Evolutionary conservation across 2,888 invertebrate genomes (phyloP).

Genomic region (Cataglyphis rosenhaueri): DNA sequence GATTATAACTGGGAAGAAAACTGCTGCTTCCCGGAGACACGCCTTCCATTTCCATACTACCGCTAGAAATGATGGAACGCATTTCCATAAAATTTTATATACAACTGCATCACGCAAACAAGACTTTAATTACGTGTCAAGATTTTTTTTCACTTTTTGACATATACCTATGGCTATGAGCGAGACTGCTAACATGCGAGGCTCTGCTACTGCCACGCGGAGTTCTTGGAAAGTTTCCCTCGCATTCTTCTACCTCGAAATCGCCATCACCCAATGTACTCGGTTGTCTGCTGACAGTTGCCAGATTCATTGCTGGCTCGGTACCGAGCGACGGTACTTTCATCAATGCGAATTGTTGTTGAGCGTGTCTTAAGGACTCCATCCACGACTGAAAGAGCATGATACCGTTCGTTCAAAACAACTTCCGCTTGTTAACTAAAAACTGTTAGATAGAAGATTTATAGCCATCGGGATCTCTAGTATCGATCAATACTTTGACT

Average conservation of each 20-base stretch:
- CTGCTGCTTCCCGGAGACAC: conserved; percentile 84
- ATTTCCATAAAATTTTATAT: neutral
- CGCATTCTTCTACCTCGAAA: conserved; percentile 82
- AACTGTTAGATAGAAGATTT: neutral
- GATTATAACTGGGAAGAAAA: conserved; percentile 82
- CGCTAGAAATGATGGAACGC: conserved; percentile 69
- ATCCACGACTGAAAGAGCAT: conserved; percentile 81
- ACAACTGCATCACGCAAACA: neutral
- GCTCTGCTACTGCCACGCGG: conserved; percentile 87
- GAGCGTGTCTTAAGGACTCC: conserved; percentile 83
- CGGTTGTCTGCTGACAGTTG: conserved; percentile 80
- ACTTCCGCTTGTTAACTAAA: neutral
- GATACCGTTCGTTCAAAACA: neutral
- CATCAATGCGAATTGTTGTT: conserved; percentile 82
- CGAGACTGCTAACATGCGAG: conserved; percentile 90
- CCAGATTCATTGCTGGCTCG: conserved; percentile 72
- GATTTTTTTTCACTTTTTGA: neutral
- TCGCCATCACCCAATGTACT: conserved; percentile 83
- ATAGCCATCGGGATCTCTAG: neutral
- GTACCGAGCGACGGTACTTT: conserved; percentile 79
- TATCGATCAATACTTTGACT: neutral
- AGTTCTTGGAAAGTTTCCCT: conserved; percentile 81
- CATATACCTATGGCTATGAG: conserved; percentile 90
- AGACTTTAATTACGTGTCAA: neutral
- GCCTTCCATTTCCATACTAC: conserved; percentile 84